Evolutionary conservation across 2,113 vertebrate species (phyloP).

Genomic region (Prietella phreatophila): DNA sequence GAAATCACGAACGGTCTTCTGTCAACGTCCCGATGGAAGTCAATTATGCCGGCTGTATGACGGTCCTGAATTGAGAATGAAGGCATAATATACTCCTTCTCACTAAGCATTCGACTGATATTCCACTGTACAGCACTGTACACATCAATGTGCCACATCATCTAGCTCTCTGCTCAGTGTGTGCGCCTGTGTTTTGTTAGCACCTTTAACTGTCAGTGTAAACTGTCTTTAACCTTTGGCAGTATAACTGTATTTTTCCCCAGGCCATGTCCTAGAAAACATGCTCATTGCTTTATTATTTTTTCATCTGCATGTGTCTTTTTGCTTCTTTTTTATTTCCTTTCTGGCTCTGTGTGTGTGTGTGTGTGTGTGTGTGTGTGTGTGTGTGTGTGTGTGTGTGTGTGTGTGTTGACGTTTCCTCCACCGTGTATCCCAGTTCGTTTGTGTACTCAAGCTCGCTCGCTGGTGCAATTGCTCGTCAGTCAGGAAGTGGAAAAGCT

Average conservation of each 20-base stretch:
- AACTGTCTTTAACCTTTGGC: slow-evolving; percentile 25
- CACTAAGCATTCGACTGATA: neutral
- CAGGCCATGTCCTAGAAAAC: neutral
- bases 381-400: neutral
- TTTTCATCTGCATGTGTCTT: slow-evolving; percentile 4
- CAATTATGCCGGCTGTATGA: neutral
- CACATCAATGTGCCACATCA: slow-evolving; percentile 11
- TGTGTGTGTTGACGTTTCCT: slow-evolving; percentile 17
- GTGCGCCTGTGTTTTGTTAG: slow-evolving; percentile 34
- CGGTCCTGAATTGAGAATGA: neutral
- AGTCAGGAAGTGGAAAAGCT: slow-evolving; percentile 54
- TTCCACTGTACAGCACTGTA: neutral
- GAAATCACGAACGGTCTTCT: neutral
- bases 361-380: neutral
- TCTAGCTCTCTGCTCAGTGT: slow-evolving; percentile 28
- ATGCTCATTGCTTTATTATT: slow-evolving; percentile 13
- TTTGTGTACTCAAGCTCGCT: slow-evolving; percentile 39
- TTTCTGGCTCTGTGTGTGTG: neutral
- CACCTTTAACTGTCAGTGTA: slow-evolving; percentile 23
- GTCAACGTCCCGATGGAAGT: neutral
- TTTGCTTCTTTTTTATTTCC: slow-evolving; percentile 1
- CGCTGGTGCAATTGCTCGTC: slow-evolving; percentile 2
- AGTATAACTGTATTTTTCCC: slow-evolving; percentile 21
- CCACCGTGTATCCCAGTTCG: neutral
- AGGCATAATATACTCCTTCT: neutral